Base-by-base conservation (phyloP, 2,888 invertebrate genomes). In the Tetragonisca angustula region DNA sequence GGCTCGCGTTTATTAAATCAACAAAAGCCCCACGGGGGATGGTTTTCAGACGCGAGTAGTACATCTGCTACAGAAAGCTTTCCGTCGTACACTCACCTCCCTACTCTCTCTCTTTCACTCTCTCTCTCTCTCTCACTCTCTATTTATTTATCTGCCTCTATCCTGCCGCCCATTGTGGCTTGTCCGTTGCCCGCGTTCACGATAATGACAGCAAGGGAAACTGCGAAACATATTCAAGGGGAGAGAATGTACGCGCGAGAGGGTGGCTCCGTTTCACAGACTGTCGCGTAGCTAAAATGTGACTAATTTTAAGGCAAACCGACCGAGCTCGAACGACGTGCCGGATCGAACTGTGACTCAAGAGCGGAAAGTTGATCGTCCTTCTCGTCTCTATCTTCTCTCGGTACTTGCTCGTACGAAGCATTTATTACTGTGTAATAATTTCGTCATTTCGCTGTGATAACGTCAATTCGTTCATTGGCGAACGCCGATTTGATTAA, bases 1-100 rank as follows among this genome's bases (percentile, higher is more conserved):
- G 89, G 83, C 85, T 88, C 85, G 89, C 91, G 91, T 92, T 92
- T 92, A 92, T 92, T 92, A 90, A 92, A 92, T 92, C 91, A 92
- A 92, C 91, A 90, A 91, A 91, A 90, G 88, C 89, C 91, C 86
- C 85, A 79, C 75, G 88, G 82, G 79, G 77, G 83, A 83, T 86
- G 86, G 83, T 89, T 89, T 90, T 89, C 90, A 90, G 90, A 89
- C 83, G 89, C 84, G 86, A 89, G 89, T 84, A 79, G 84, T 90
- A 90, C 90, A 90, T 90, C 89, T 87, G 89, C 87, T 86, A 89
- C 85, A 90, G 90, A 90, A 90, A 90, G 90, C 89, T 88, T 89
- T 88, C 78, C 88, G 76, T 87, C 85, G 85, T 90, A 83, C 74
- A 81, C 74, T 84, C 76, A 64, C 77, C 68, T 65, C 56, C 6